phyloP scores from a whole-genome alignment of 2,888 invertebrate species.

The Chaitophorus viminalis region DNA sequence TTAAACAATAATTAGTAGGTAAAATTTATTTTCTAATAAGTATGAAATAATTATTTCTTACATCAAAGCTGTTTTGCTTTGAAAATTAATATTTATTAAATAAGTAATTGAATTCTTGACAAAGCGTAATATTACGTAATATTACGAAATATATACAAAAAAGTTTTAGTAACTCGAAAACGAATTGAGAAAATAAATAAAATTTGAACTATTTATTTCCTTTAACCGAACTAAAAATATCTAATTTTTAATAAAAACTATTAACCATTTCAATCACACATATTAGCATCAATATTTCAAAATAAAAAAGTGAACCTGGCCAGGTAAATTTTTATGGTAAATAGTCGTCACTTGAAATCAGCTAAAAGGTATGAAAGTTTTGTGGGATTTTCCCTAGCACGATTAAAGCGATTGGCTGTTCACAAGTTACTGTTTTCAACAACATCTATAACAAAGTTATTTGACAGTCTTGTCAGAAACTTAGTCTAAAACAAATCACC shows the following conservation, averaged over 20 bases:
- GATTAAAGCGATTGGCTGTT: constrained; percentile 25
- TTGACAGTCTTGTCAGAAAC: constrained; percentile 35
- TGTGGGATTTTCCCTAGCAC: background rate
- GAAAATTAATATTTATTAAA: no score
- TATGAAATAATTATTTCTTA: no score
- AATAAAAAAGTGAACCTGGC: background rate
- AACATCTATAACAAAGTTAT: constrained; percentile 26
- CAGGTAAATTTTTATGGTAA: background rate
- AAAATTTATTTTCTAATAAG: no score
- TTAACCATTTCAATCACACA: background rate
- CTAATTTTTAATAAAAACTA: background rate
- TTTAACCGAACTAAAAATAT: no score
- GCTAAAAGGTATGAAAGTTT: constrained; percentile 6
- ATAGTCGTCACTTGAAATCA: constrained; percentile 27
- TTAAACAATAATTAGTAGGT: no score
- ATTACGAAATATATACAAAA: no score
- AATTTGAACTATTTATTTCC: no score
- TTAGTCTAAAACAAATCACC: constrained; percentile 31
- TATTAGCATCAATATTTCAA: background rate
- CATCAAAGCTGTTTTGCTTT: no score
- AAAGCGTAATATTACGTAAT: no score
- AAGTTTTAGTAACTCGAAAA: no score
- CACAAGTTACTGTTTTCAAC: constrained; percentile 24
- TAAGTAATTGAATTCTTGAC: no score
- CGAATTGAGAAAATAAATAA: no score